Percentiles rank a stretch among this genome's conserved stretches.
phyloP scores from a whole-genome alignment of 1,140 invertebrate genomes.

The Nylanderia fulva region DNA sequence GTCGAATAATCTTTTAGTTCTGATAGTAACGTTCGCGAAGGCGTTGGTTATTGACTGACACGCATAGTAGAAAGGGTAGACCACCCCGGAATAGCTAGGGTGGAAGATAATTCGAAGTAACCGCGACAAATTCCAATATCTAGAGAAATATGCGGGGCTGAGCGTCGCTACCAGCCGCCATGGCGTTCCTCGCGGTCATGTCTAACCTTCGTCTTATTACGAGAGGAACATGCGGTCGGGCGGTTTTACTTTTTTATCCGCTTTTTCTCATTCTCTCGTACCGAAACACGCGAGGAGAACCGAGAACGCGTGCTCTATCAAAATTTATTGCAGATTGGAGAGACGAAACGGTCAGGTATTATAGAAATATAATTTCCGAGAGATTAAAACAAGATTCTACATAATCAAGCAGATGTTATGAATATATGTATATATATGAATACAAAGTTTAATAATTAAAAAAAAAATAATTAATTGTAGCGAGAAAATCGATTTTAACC shows the following conservation, averaged over 20 bases:
- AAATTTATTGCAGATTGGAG: neutral
- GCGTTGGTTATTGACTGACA: constrained; percentile 78
- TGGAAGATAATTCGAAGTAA: constrained; percentile 86
- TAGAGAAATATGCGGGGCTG: constrained; percentile 83
- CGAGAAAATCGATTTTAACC: neutral
- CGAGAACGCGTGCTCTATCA: neutral
- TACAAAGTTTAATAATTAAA: neutral
- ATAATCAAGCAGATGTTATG: neutral
- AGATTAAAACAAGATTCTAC: neutral
- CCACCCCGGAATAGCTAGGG: constrained; percentile 80
- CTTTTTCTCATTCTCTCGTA: neutral
- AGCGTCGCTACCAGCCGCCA: constrained; percentile 80
- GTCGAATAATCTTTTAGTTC: constrained; percentile 46
- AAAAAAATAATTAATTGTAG: neutral
- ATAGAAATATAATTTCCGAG: neutral
- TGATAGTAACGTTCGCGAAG: constrained; percentile 59
- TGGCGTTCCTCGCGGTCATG: constrained; percentile 82
- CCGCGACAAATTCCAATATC: constrained; percentile 86
- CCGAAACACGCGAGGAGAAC: constrained; percentile 21
- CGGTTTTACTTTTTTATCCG: constrained; percentile 63
- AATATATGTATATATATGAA: neutral
- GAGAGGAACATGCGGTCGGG: constrained; percentile 69
- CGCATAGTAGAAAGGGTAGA: constrained; percentile 73
- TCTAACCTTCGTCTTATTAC: constrained; percentile 83
- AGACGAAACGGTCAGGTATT: neutral